phyloP scores from a whole-genome alignment of 2,888 invertebrate genomes.

The Leptura quadrifasciata region DNA sequence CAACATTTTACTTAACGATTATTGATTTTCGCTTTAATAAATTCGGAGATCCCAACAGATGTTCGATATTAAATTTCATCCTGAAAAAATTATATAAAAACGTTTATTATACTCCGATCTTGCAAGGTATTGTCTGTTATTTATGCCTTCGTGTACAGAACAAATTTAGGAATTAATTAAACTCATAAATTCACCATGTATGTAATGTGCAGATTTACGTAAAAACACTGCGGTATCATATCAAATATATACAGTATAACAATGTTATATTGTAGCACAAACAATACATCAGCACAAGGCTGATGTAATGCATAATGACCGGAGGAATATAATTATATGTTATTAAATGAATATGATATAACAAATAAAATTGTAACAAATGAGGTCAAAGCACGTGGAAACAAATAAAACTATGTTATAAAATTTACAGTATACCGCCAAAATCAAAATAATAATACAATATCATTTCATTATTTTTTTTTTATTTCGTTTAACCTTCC shows the following conservation, averaged over 20 bases:
- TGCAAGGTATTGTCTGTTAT: conserved; percentile 16
- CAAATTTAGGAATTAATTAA: conserved; percentile 21
- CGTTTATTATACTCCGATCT: conserved; percentile 15
- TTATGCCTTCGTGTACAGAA: conserved; percentile 14
- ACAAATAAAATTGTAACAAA: too few species aligned
- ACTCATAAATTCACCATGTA: conserved; percentile 14
- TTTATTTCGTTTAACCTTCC: too few species aligned
- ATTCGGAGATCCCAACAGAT: conserved; percentile 48
- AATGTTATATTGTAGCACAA: not conserved
- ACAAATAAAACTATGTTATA: too few species aligned
- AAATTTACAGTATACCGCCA: too few species aligned
- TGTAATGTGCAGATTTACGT: conserved; percentile 1
- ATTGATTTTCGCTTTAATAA: conserved; percentile 47
- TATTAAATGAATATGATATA: too few species aligned
- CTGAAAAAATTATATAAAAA: conserved; percentile 25
- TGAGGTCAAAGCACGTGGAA: too few species aligned
- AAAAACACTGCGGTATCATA: not conserved
- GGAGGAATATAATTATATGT: too few species aligned
- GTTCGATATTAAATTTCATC: conserved; percentile 49
- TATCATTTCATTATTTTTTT: too few species aligned
- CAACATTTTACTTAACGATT: conserved; percentile 38
- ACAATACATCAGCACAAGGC: too few species aligned
- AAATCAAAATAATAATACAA: too few species aligned
- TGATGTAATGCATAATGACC: too few species aligned
- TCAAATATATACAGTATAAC: not conserved